Evolutionary conservation across 2,888 invertebrate genomes (phyloP), one percentile per base, ranked within the genome.

Genomic region (Patella depressa): DNA sequence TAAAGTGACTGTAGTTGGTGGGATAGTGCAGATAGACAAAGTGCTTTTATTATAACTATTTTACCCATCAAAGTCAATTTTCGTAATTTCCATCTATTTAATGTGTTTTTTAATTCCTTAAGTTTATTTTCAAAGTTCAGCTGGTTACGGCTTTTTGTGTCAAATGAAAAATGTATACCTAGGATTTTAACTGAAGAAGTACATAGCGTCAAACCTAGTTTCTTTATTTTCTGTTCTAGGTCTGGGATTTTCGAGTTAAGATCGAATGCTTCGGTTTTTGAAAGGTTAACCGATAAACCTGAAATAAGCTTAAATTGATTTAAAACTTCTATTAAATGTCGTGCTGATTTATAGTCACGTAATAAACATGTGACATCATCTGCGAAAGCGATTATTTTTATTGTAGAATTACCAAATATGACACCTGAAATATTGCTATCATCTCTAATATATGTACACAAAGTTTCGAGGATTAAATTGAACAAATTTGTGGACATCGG

Each of bases 251-350:
- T 65, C n/a, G n/a, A 19, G 19, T 65, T 65, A 19, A 65, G 59
- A 65, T 65, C 19, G 19, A 65, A 65, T 65, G 59, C 59, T 65
- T 65, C n/a, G 19, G 59, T 65, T 65, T 65, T 65, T 65, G 59
- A 19, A n/a, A 65, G 19, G 19, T 65, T 65, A 11, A 65, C 19
- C 24, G 65, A 65, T 19, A 65, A 14, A n/a, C 65, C 65, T 19
- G 65, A 65, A 65, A 65, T 65, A 19, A 65, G 24, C 2, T 65
- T 19, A 65, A 65, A 65, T 65, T 65, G 65, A 19, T 65, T 65
- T 24, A 65, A 19, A 19, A 65, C 65, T 19, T 65, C 19, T 65
- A 65, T n/a, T 65, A 65, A 14, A 65, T 65, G 65, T 65, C 65
- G n/a, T 65, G 65, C 19, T n/a, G 19, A 19, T 65, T 65, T 65